Evolutionary conservation across 2,888 invertebrate species (phyloP), one percentile per base, ranked within the genome.

Genomic region (Chrysodeixis includens): DNA sequence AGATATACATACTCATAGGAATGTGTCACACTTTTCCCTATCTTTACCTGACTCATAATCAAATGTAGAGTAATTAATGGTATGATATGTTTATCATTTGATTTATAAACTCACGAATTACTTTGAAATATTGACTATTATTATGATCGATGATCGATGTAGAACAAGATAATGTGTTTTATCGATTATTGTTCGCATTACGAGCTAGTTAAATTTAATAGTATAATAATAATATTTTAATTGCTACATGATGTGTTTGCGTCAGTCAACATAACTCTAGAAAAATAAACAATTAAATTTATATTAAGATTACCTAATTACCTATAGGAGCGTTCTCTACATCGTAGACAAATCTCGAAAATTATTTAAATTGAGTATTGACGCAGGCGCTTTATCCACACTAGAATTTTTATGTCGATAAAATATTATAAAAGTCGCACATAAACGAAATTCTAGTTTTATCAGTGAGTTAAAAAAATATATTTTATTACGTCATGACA

Each of bases 81-180:
- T 4, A 35, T 14, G 35, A 35, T 35, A 35, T 14, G 40, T 40
- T 40, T 40, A 40, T 40, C 40, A 40, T n/a, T 40, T 40, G n/a
- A n/a, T n/a, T n/a, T n/a, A 40, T n/a, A 6, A 40, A 40, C 40
- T 40, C n/a, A 40, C 4, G 40, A 40, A 40, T 40, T 40, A 40
- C 40, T 40, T 40, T 40, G 40, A 40, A 40, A 6, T 40, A 40
- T 40, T 40, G n/a, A 5, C 3, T 60, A 16, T 18, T 54, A 68
- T 30, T 54, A 56, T 64, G 56, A 62, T 62, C 40, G 55, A 75
- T 66, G 62, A 65, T 63, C 40, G 22, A 64, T 72, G 61, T 63
- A 63, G 62, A 62, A n/a, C 62, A 66, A 56, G 26, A 57, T 18
- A 60, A 52, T 57, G 8, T 56, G 30, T 62, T 40, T 57, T 71